phyloP scores from a whole-genome alignment of 2,888 invertebrate genomes.

The Adineta ricciae region DNA sequence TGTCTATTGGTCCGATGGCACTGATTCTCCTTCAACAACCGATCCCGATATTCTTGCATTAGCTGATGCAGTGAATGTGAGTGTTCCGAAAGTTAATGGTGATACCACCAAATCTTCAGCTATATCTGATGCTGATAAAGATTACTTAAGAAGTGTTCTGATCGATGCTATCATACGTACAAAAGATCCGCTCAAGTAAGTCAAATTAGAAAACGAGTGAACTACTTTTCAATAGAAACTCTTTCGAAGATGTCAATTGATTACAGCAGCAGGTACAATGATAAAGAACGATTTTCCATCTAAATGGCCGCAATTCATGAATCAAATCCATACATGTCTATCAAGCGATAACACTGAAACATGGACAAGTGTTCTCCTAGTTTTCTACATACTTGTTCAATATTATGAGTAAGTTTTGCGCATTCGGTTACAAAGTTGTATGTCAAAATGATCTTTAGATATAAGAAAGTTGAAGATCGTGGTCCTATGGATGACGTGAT shows the following conservation, averaged over 20 bases:
- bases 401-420: conserved; percentile 61
- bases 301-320: conserved; percentile 85
- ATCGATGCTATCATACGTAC: conserved; percentile 87
- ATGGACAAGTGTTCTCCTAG: conserved; percentile 72
- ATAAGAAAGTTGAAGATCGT: conserved; percentile 77
- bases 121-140: conserved; percentile 89
- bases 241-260: conserved; percentile 66
- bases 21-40: conserved; percentile 39
- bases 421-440: conserved; percentile 1
- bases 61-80: conserved; percentile 58
- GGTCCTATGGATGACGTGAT: conserved; percentile 84
- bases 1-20: conserved; percentile 65
- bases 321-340: conserved; percentile 82
- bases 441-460: conserved; percentile 39
- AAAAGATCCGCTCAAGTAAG: conserved; percentile 69
- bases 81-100: conserved; percentile 35
- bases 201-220: background rate
- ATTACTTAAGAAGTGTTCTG: conserved; percentile 77
- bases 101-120: conserved; percentile 59
- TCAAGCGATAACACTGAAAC: conserved; percentile 54
- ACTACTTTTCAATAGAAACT: background rate
- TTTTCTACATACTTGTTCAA: conserved; percentile 85
- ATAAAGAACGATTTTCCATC: conserved; percentile 90
- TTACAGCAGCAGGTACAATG: conserved; percentile 80
- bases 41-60: conserved; percentile 28